Evolutionary conservation across 2,888 invertebrate species (phyloP).

Genomic region (Drosophila formosana): DNA sequence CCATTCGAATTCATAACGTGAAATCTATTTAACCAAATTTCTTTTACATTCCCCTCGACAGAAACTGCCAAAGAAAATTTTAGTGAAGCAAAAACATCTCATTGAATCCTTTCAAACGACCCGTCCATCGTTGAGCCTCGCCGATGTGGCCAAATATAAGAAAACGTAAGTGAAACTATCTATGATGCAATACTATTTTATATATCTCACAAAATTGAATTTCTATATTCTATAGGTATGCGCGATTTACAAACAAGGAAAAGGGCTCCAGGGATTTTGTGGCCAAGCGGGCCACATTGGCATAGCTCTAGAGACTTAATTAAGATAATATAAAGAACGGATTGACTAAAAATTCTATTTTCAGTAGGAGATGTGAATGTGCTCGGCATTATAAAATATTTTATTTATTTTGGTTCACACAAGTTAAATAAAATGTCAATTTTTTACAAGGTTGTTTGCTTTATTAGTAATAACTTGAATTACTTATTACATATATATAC

Average conservation of each 20-base stretch:
- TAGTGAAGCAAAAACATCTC: slow-evolving; percentile 88
- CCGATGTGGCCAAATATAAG: slow-evolving; percentile 90
- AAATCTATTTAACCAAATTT: slow-evolving; percentile 24
- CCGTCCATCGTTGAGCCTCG: slow-evolving; percentile 90
- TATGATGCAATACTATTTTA: too few species aligned
- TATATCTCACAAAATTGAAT: neutral
- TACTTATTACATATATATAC: too few species aligned
- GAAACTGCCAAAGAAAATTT: slow-evolving; percentile 84
- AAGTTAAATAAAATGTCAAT: slow-evolving; percentile 46
- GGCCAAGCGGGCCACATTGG: slow-evolving; percentile 87
- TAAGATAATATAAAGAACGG: slow-evolving; percentile 34
- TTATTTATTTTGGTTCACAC: slow-evolving; percentile 46
- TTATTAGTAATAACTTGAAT: neutral
- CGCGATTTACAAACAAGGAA: slow-evolving; percentile 87
- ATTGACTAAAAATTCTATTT: slow-evolving; percentile 16
- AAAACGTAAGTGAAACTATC: slow-evolving; percentile 88
- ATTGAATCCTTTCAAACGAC: slow-evolving; percentile 89
- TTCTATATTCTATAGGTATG: slow-evolving; percentile 86
- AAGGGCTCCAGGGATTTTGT: slow-evolving; percentile 86
- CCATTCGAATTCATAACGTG: slow-evolving; percentile 11
- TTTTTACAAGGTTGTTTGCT: neutral
- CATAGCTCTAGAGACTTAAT: slow-evolving; percentile 83
- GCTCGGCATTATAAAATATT: slow-evolving; percentile 31
- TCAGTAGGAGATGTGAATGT: slow-evolving; percentile 14
- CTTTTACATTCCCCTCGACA: slow-evolving; percentile 48